These are phyloP conservation scores for Hemichromis elongatus DNA, from an alignment of 2,113 vertebrate species.

Conservation along the genomic window DNA sequence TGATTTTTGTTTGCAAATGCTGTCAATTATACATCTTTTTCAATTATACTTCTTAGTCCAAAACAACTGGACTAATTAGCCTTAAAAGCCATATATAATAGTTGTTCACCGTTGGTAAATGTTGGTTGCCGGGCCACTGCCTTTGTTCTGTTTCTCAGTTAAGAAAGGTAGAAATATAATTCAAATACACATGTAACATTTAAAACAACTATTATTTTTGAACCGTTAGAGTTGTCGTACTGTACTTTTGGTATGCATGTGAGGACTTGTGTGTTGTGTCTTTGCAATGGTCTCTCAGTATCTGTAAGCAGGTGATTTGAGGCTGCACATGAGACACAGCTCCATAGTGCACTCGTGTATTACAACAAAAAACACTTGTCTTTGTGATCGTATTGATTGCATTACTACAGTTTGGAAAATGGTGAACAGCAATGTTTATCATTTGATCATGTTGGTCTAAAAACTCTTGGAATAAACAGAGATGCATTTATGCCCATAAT, in stretches of 20 bases:
- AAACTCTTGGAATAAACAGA: neutral
- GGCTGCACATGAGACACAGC: neutral
- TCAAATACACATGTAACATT: neutral
- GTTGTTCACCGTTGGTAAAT: neutral
- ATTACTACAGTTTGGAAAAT: neutral
- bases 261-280: neutral
- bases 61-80: neutral
- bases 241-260: neutral
- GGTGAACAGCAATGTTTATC: neutral
- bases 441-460: neutral
- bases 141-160: neutral
- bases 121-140: neutral
- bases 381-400: neutral
- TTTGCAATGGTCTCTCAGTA: neutral
- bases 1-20: neutral
- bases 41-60: neutral
- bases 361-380: neutral
- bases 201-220: neutral
- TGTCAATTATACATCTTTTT: too few relatives aligned
- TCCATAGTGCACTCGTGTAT: neutral
- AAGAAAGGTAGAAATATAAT: neutral
- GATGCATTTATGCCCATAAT: neutral
- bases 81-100: neutral
- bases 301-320: neutral
- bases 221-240: neutral